Conservation (phyloP, 2,888 invertebrate genomes). For the Cerastis leucographa region DNA sequence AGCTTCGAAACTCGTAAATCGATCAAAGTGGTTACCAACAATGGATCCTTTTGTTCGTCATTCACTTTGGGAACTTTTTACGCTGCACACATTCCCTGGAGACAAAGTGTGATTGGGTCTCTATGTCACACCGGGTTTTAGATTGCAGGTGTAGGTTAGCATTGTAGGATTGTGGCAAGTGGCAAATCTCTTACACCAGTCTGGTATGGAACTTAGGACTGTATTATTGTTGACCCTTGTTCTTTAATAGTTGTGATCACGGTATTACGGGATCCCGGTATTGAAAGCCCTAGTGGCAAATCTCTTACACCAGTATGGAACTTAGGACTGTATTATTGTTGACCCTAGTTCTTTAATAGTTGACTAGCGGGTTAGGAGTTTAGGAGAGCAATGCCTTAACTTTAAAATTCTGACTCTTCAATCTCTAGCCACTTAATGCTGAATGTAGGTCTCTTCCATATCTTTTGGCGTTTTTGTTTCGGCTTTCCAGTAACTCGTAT, state of each 20-base stretch:
- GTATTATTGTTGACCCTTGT: background rate
- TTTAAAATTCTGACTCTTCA: background rate
- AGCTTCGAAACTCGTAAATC: background rate
- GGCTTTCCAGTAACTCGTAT: background rate
- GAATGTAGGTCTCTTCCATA: background rate
- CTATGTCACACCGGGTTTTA: background rate
- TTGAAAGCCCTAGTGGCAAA: no score
- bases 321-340: background rate
- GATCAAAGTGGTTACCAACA: conserved; percentile 6
- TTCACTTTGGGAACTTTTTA: background rate
- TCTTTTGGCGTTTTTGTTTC: background rate
- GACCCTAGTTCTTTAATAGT: background rate
- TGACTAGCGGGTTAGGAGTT: background rate
- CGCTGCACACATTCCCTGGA: conserved; percentile 1
- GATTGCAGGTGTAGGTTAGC: conserved; percentile 3
- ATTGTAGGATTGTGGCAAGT: background rate
- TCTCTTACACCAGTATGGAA: background rate
- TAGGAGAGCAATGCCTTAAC: background rate
- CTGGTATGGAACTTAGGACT: background rate
- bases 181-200: background rate
- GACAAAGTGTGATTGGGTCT: conserved; percentile 17
- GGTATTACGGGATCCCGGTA: no score
- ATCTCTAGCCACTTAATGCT: background rate
- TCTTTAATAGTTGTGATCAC: conserved; percentile 4
- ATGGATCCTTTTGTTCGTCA: background rate